phyloP scores from a whole-genome alignment of 1,140 invertebrate species.

The Drosophila ironensis region DNA sequence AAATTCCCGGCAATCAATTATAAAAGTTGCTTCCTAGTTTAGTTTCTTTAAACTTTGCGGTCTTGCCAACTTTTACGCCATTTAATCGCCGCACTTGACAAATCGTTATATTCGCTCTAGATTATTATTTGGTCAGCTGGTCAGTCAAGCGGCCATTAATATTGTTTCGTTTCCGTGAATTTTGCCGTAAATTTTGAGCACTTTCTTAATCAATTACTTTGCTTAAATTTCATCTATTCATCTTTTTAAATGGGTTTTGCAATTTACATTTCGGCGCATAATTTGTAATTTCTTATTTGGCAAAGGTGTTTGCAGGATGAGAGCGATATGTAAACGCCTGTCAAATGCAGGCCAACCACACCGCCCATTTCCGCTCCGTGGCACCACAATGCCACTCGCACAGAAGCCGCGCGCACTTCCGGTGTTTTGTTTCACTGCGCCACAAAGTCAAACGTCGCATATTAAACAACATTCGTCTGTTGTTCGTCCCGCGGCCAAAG shows the following conservation, averaged over 20 bases:
- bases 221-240: background rate
- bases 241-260: background rate
- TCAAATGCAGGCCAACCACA: conserved; percentile 5
- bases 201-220: too few species aligned
- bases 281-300: background rate
- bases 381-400: conserved; percentile 29
- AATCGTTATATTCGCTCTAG: conserved; percentile 33
- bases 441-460: conserved; percentile 52
- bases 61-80: conserved; percentile 8
- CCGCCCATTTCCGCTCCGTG: background rate
- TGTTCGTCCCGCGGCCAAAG: conserved; percentile 18
- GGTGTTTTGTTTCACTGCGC: conserved; percentile 34
- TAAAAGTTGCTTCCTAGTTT: conserved; percentile 16
- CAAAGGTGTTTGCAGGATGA: background rate
- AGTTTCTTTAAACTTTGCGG: conserved; percentile 16
- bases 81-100: conserved; percentile 21
- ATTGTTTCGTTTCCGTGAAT: background rate
- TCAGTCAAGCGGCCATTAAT: conserved; percentile 1
- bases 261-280: background rate
- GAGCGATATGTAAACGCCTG: conserved; percentile 13
- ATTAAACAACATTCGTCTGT: conserved; percentile 50
- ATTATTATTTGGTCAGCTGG: conserved; percentile 34
- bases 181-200: background rate
- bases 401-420: conserved; percentile 28
- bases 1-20: conserved; percentile 32